Conservation (phyloP, 2,797 vertebrate genomes). For the Myotis findleyi region DNA sequence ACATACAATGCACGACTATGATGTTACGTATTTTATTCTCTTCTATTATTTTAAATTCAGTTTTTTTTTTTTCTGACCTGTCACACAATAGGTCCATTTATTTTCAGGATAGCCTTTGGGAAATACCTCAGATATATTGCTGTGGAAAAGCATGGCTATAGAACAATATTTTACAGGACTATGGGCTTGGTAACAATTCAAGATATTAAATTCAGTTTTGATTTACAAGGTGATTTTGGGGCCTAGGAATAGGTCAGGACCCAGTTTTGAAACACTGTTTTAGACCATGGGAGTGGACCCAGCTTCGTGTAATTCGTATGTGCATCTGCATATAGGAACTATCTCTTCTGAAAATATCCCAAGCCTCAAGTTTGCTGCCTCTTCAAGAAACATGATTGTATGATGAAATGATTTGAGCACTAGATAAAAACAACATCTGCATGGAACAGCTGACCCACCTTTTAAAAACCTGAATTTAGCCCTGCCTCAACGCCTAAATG, state of each 20-base stretch:
- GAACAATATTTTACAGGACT: too few species aligned
- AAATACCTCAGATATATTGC: too few species aligned
- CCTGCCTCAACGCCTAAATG: constrained; percentile 59
- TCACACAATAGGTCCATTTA: too few species aligned
- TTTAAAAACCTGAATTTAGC: constrained; percentile 64
- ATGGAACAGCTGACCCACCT: constrained; percentile 57
- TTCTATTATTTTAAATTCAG: not conserved
- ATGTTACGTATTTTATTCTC: not conserved
- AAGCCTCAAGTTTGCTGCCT: not conserved
- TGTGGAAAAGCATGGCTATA: too few species aligned
- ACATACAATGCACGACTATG: not conserved
- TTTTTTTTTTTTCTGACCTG: not conserved
- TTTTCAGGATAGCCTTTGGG: too few species aligned
- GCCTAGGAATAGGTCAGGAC: not conserved
- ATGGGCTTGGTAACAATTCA: too few species aligned
- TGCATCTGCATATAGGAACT: not conserved
- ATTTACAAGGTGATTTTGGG: constrained; percentile 30
- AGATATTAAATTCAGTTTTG: not conserved
- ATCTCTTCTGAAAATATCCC: not conserved
- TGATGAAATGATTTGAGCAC: constrained; percentile 39
- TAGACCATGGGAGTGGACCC: not conserved
- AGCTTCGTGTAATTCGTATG: not conserved
- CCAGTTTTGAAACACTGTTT: not conserved
- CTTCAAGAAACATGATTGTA: not conserved
- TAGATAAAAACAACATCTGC: constrained; percentile 55